Base-by-base conservation (phyloP, 2,888 invertebrate species). In the Fragum fragum region DNA sequence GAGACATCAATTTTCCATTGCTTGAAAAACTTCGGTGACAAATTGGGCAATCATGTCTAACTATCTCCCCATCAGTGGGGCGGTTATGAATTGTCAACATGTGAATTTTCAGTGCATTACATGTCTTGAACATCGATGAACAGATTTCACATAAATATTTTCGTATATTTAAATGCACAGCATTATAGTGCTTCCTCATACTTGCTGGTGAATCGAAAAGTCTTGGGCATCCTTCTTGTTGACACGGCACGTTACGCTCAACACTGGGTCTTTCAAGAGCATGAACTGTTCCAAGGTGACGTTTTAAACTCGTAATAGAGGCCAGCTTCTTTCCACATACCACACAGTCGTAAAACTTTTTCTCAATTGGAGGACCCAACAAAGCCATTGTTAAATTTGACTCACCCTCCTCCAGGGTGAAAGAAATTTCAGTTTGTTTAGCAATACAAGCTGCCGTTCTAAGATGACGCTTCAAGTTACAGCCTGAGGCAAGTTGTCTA, bases 21-120 rank as follows among this genome's bases (percentile, higher is more conserved):
- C 63, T 47, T 5, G 26, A 57, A 47, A 81, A 78, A 7, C 11
- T 23, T 53, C 74, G 71, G n/a, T 23, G 39, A 61, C 70, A 69
- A 28, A 59, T 14, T 0, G 32, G 14, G 23, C 66, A 63, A 23
- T 69, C 55, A 42, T 23, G 47, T 16, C 16, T 36, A 0, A 32
- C 16, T 26, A 21, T 14, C 26, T 32, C 53, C 7, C 57, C 39
- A 59, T 23, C 14, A 32, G 3, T 23, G 26, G 23, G n/a, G 26
- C 47, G 26, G 1, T 61, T 52, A 63, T 73, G 73, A 16, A 21
- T 18, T 16, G 73, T 28, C 23, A 61, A 21, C 52, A 63, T 9
- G 26, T 73, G 73, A 14, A n/a, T 23, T 21, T 47, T 61, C 29
- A 73, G 61, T 1, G 73, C 42, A 47, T 61, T 63, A 21, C 7